Evolutionary conservation across 2,113 vertebrate species (phyloP), one percentile per base, ranked within the genome.

Genomic region (Sarotherodon lohbergeri): DNA sequence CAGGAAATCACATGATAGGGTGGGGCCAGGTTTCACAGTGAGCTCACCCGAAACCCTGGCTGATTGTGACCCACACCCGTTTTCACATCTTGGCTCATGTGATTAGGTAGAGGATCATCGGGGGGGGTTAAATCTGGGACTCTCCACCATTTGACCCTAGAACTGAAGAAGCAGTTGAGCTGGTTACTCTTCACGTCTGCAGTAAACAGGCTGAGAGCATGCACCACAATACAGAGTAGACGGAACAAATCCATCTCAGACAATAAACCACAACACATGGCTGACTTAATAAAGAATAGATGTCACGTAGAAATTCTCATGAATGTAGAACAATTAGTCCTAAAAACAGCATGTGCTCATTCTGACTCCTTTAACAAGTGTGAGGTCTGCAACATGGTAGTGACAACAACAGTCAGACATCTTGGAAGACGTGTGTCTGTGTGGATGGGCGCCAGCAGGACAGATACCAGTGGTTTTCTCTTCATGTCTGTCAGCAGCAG

Each of bases 401-500:
- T 22, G 81, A 82, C 48, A 66, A 81, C 29, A 66, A 7, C 57
- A 27, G 19, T 73, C n/a, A 34, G 71, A 80, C 46, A n/a, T 80
- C 50, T 76, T 46, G 86, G 87, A 50, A 71, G 50, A 66, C n/a
- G n/a, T 50, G 27, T 22, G 56, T 63, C 27, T 88, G 82, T 27
- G 16, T 14, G 83, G 32, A 63, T 19, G 43, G 46, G 61, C 24
- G 56, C 84, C 88, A 86, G 87, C 80, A 19, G 81, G 16, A 57
- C 57, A 86, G 41, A 88, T 85, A 50, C 46, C 43, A 17, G 46
- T 50, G 71, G 46, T 78, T 78, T 78, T 78, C 79, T 66, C 84
- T 55, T 87, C 36, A 61, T 24, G 79, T 85, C 91, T 91, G 87
- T 92, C 90, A 59, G 79, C 92, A 76, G 55, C 79, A 43, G 56